Percentiles rank a stretch among this genome's conserved stretches.
These are phyloP conservation scores for Drosophila peninsularis DNA, from an alignment of 2,888 invertebrate genomes.

Conservation along the genomic window DNA sequence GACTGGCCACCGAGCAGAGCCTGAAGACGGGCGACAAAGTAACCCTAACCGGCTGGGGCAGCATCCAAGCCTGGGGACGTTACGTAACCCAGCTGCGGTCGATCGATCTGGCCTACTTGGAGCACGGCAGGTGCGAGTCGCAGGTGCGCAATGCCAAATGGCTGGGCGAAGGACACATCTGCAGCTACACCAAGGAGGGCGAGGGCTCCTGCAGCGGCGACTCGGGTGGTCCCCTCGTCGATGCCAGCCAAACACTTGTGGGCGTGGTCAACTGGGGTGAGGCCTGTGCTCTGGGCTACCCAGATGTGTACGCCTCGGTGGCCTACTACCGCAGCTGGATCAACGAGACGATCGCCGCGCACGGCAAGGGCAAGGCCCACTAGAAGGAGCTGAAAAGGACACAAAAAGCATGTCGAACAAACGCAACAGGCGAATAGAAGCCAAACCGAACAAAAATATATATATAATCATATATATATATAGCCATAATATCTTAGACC, in stretches of 20 bases:
- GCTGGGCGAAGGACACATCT: constrained; percentile 86
- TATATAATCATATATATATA: neutral
- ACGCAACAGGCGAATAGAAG: constrained; percentile 9
- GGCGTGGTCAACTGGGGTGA: constrained; percentile 84
- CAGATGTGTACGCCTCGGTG: constrained; percentile 83
- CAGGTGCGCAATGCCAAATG: constrained; percentile 85
- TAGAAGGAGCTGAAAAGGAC: constrained; percentile 27
- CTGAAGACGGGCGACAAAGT: constrained; percentile 86
- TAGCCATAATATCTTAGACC: constrained; percentile 22
- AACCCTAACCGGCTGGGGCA: constrained; percentile 88
- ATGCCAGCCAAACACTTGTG: constrained; percentile 67
- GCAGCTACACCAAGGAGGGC: constrained; percentile 86
- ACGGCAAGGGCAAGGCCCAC: constrained; percentile 44
- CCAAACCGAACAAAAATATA: constrained; percentile 45
- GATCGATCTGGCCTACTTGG: constrained; percentile 86
- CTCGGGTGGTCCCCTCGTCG: constrained; percentile 83
- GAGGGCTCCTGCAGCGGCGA: constrained; percentile 85
- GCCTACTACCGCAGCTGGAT: constrained; percentile 81
- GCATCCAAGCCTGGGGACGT: constrained; percentile 85
- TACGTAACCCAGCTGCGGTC: constrained; percentile 86
- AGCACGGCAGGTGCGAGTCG: constrained; percentile 84
- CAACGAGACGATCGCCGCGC: constrained; percentile 52
- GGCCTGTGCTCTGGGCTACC: constrained; percentile 82
- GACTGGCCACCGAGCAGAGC: constrained; percentile 86
- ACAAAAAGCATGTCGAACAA: constrained; percentile 28